phyloP scores from a whole-genome alignment of 2,113 vertebrate species.

The Acrocephalus arundinaceus region DNA sequence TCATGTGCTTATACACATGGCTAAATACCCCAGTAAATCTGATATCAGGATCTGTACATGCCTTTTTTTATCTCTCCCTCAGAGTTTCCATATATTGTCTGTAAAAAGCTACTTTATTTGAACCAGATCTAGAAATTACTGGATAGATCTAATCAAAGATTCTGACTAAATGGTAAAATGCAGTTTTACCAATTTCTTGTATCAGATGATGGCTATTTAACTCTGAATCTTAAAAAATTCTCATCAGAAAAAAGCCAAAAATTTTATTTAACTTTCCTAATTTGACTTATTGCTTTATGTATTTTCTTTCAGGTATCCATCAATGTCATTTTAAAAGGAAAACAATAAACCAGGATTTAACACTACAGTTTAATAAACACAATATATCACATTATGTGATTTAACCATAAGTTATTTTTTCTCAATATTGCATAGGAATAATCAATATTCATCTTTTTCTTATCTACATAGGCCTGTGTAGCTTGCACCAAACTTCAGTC shows the following conservation, averaged over 20 bases:
- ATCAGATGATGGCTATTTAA: neutral
- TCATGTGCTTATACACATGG: neutral
- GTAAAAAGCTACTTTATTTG: neutral
- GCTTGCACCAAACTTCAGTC: neutral
- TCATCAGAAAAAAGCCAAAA: neutral
- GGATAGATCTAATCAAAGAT: neutral
- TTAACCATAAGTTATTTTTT: neutral
- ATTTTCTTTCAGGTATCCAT: neutral
- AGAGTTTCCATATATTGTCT: neutral
- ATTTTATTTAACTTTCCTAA: neutral
- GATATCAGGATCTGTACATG: neutral
- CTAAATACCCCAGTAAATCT: neutral
- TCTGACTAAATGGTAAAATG: neutral
- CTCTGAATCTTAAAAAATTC: neutral
- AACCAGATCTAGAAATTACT: neutral
- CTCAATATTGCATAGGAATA: neutral
- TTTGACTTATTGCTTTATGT: neutral
- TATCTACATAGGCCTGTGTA: neutral
- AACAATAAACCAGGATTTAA: neutral
- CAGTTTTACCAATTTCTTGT: neutral
- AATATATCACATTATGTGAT: neutral
- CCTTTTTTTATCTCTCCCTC: neutral
- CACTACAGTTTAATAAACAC: neutral
- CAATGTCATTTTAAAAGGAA: neutral
- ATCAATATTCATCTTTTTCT: neutral